Conservation (phyloP, 2,113 vertebrate genomes). For the Helogale parvula region DNA sequence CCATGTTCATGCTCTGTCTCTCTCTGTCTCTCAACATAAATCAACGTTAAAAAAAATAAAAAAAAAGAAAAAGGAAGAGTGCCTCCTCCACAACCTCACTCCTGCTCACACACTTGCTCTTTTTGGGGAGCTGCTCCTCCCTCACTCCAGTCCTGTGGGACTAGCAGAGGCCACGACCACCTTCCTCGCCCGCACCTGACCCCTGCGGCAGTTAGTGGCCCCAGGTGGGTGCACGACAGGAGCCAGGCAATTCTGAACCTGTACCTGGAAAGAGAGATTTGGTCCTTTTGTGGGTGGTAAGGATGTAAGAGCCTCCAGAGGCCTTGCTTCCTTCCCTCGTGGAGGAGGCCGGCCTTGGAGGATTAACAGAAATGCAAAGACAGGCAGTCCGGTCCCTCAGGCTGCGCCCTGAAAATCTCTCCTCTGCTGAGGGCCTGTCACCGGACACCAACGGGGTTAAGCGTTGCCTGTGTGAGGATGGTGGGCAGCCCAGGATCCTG, state of each 20-base stretch:
- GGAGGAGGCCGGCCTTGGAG: background rate
- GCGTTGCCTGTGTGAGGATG: background rate
- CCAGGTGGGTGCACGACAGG: background rate
- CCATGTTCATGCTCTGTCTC: too few species aligned
- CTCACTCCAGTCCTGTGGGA: background rate
- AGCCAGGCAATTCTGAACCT: background rate
- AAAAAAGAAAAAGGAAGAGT: background rate
- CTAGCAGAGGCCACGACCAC: background rate
- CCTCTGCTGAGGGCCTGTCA: background rate
- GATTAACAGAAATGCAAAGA: background rate
- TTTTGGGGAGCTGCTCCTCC: too few species aligned
- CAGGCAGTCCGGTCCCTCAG: background rate
- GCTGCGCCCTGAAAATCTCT: background rate
- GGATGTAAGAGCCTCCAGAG: background rate
- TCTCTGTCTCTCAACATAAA: too few species aligned
- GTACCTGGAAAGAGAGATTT: too few species aligned
- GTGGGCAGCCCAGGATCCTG: background rate
- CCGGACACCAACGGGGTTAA: background rate
- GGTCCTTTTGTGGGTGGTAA: background rate
- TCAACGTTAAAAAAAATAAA: too few species aligned
- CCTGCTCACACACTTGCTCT: background rate
- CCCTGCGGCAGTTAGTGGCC: too few species aligned
- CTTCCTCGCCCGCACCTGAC: background rate
- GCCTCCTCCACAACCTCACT: accelerated
- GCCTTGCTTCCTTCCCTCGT: too few species aligned